These are phyloP conservation scores for Amblyopsis rosae DNA, from an alignment of 2,113 vertebrate genomes.

Conservation along the genomic window DNA sequence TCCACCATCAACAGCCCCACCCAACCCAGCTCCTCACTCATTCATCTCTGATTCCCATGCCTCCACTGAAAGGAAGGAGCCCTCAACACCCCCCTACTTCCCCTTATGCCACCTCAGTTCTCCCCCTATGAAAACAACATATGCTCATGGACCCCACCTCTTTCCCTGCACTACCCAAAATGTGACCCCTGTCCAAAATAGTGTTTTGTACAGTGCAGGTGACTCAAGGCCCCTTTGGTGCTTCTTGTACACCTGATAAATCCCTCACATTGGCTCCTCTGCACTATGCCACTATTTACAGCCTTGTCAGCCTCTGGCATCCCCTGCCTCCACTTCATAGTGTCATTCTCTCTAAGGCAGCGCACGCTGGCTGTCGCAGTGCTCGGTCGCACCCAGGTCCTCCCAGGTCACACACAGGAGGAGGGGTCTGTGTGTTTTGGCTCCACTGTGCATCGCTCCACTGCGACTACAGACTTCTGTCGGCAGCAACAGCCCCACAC, in stretches of 20 bases:
- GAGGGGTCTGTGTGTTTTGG: conserved; percentile 67
- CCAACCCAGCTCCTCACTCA: conserved; percentile 30
- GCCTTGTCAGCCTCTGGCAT: conserved; percentile 19
- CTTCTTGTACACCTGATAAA: conserved; percentile 35
- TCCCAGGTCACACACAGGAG: conserved; percentile 45
- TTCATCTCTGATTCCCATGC: conserved; percentile 15
- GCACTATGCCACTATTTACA: conserved; percentile 42
- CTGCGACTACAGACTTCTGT: neutral
- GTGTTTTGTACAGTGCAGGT: conserved; percentile 39
- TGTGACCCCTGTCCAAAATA: conserved; percentile 60
- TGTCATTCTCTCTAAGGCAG: conserved; percentile 67
- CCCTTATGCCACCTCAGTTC: conserved; percentile 62
- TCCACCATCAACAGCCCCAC: conserved; percentile 58
- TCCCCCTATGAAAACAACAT: conserved; percentile 25
- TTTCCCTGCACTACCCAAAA: conserved; percentile 62
- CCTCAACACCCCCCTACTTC: conserved; percentile 51
- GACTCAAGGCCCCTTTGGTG: conserved; percentile 37
- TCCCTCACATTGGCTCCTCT: conserved; percentile 37
- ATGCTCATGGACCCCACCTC: conserved; percentile 47
- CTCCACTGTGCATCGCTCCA: conserved; percentile 54
- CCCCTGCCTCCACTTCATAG: conserved; percentile 72
- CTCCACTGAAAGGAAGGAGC: conserved; percentile 43
- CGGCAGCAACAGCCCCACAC: conserved; percentile 43
- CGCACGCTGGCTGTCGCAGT: conserved; percentile 67
- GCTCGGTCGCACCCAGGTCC: conserved; percentile 61